Base-by-base conservation (phyloP, 1,140 invertebrate species). In the Drosophila sturtevanti region DNA sequence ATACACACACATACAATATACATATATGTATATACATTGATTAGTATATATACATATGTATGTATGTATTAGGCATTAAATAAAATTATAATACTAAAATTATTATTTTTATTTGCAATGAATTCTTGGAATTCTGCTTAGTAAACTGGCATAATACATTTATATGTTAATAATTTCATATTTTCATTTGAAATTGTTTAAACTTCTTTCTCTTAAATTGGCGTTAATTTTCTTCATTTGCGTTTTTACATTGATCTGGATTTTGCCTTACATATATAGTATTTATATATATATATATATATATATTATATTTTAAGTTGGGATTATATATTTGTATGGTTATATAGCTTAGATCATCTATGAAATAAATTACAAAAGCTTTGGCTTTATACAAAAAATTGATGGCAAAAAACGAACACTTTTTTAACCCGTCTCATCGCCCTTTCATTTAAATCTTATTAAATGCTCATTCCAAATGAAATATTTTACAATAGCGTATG, bases 341-440 rank as follows among this genome's bases (percentile, higher is more conserved):
- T 78, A 55, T 63, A 51, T 61, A 63, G 75, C 67, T 80, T 73
- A 79, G 65, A 74, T 89, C 31, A 62, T 69, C 72, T 89, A 89
- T 72, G 84, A 89, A 89, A 89, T 89, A 89, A 89, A 89, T 89
- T 89, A 89, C 84, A 89, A 89, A 89, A 89, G 84, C 84, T 72
- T 71, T 68, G 80, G 67, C 70, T 89, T 89, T 89, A 76, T 89
- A 87, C 84, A 82, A 77, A 80, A 76, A 70, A 56, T 72, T 48
- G 9, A 48, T 48, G 41, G 41, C 41, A 48, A 48, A 48, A 21
- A 48, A 48, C 41, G 14, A 7, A 6, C n/a, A 7, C n/a, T 14
- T 10, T 1, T 12, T 35, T 11, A 12, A 11, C 44, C 66, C 52
- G 34, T 48, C 24, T 44, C 21, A 62, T 38, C 2, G 41, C 38